A percentile compares a stretch with the other conserved stretches of the same genome.
phyloP scores from a whole-genome alignment of 2,888 invertebrate genomes.

The Seira musarum region DNA sequence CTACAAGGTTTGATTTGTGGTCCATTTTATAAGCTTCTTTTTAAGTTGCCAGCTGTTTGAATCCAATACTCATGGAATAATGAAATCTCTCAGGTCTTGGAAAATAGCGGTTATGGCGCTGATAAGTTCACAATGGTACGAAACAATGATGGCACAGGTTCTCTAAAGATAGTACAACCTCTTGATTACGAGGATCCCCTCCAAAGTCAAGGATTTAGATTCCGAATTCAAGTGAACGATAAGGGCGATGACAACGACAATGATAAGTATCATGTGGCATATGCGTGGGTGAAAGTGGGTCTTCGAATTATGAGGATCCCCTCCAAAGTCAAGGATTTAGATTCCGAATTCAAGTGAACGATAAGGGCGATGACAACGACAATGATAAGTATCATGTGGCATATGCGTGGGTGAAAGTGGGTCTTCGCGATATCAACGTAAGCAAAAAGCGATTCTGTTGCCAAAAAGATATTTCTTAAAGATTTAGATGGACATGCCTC shows the following conservation, averaged over 20 bases:
- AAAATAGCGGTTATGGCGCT: constrained; percentile 94
- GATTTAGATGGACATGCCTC: too few species aligned
- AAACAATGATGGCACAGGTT: constrained; percentile 96
- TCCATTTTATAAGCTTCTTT: neutral
- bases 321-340: constrained; percentile 96
- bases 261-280: constrained; percentile 97
- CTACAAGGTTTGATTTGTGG: constrained; percentile 82
- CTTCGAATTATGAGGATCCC: constrained; percentile 87
- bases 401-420: constrained; percentile 88
- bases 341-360: constrained; percentile 94
- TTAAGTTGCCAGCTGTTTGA: neutral
- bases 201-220: constrained; percentile 95
- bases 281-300: constrained; percentile 95
- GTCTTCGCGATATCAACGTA: constrained; percentile 81
- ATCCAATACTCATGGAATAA: too few species aligned
- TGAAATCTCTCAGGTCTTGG: constrained; percentile 80
- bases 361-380: constrained; percentile 94
- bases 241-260: constrained; percentile 96
- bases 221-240: constrained; percentile 95
- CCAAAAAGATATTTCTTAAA: constrained; percentile 30
- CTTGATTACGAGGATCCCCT: constrained; percentile 95
- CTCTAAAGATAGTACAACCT: constrained; percentile 94
- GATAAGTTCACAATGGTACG: constrained; percentile 98
- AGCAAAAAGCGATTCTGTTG: too few species aligned
- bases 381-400: constrained; percentile 98